These are phyloP conservation scores for Pheosia gnoma DNA, from an alignment of 2,888 invertebrate species.

Conservation along the genomic window DNA sequence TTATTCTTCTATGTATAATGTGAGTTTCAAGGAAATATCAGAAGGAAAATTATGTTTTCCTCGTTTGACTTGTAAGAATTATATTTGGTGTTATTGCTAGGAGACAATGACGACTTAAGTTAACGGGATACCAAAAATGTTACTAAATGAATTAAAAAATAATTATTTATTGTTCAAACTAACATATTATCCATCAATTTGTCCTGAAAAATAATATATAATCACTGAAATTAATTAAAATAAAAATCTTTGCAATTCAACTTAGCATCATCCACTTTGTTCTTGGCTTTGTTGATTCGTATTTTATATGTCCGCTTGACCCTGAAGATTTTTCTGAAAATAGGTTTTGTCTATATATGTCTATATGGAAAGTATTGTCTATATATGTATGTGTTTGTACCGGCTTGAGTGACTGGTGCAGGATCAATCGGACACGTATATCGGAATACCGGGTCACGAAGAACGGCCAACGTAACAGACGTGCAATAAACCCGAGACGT, in stretches of 20 bases:
- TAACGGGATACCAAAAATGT: no score
- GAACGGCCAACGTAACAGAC: constrained; percentile 62
- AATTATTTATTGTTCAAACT: no score
- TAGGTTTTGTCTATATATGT: no score
- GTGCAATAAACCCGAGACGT: constrained; percentile 79
- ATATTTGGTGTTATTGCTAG: not conserved
- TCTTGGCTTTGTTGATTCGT: not conserved
- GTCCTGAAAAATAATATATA: no score
- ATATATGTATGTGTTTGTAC: constrained; percentile 11
- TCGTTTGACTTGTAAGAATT: not conserved
- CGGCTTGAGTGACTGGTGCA: constrained; percentile 35
- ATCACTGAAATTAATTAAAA: no score
- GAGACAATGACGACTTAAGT: not conserved
- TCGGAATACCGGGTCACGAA: constrained; percentile 63
- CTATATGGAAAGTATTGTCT: no score
- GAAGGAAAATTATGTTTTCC: not conserved
- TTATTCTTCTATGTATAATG: not conserved
- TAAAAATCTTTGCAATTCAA: not conserved
- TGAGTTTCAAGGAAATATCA: not conserved
- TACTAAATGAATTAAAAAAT: no score
- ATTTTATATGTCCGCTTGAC: constrained; percentile 3
- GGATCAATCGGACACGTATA: constrained; percentile 69
- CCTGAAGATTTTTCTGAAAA: not conserved
- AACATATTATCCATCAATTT: no score
- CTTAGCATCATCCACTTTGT: not conserved